Base-by-base conservation (phyloP, 2,113 vertebrate genomes). In the Hyla sarda region DNA sequence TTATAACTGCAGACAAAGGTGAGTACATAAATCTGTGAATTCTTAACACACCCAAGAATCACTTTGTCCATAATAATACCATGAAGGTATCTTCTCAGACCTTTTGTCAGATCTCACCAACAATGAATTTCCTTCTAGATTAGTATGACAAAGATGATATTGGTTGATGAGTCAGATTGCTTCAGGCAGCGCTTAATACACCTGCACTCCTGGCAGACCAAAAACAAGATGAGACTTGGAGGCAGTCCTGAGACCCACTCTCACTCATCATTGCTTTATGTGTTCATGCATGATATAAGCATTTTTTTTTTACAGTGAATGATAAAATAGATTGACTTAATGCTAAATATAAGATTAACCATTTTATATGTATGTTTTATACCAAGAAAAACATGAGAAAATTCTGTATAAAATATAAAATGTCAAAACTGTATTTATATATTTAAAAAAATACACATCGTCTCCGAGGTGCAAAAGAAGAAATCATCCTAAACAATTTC, bases 1-100 rank as follows among this genome's bases (percentile, higher is more conserved):
- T 81, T 81, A 77, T 77, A 77, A 62, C 78, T 81, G 78, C 21
- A 81, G 56, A 65, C 78, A 81, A 81, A 65, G 37, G 56, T 81
- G 37, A 28, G 41, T 65, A 81, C 52, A 62, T 81, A 45, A 62
- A 81, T 47, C 23, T 65, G 58, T 65, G 78, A 81, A 81, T 62
- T 65, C 23, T 81, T 47, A 65, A 81, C 78, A 81, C 78, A 65
- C 78, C 78, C 78, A 81, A 81, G 37, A 60, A 81, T 81, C 60
- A 60, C 56, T 80, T 80, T 60, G 54, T 45, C 58, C 56, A 47
- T 9, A 19, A 17, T 47, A 41, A 65, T 62, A 23, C 56, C 32
- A 30, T 81, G 32, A 17, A 65, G 58, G 19, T 47, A 47, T 81
- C 21, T 62, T 65, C 34, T 80, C 34, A 50, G 45, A 52, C 45